Base-by-base conservation (phyloP, 2,888 invertebrate species). In the Leucophenga maculata region DNA sequence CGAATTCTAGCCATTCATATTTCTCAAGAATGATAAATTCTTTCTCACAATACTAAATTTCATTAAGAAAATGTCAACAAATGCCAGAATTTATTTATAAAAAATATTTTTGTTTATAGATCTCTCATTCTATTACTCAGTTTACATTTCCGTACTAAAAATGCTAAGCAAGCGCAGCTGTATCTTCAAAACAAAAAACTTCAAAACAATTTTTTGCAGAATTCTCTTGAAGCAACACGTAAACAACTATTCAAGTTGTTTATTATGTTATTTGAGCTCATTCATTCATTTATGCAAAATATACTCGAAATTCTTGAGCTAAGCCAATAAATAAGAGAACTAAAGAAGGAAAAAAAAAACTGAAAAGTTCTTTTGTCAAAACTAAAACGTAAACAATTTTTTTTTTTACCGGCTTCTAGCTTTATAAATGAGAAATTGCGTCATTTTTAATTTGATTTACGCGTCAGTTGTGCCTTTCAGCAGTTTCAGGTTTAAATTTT, bases 371-470 rank as follows among this genome's bases (percentile, higher is more conserved):
- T 54, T 6, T 22, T 54, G 18, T 22, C 60, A 60, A 60, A 60
- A 60, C 0, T 44, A 46, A 64, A 48, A 52, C 39, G 55, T 66
- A 66, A 66, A 66, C 66, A 66, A 66, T 52, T 44, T 67, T 54
- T 55, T 67, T 65, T 31, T n/a, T 65, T 31, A 18, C 65, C 26
- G 48, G 59, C 69, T 69, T 57, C 18, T 14, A 14, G 13, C 22
- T 39, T 50, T 26, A n/a, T n/a, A n/a, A n/a, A n/a, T n/a, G n/a
- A n/a, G 55, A 73, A 72, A 72, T 82, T 82, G 74, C 82, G 80
- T 82, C 79, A 78, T 82, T 65, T 68, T 67, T 72, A 66, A 72
- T 68, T 18, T 68, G 71, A 73, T 71, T 76, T 60, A 72, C 44
- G 72, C 67, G 22, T 22, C 22, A 62, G 50, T 59, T 22, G 55